Evolutionary conservation across 1,140 invertebrate genomes (phyloP), one percentile per base, ranked within the genome.

Genomic region (Drosophila mojavensis): DNA sequence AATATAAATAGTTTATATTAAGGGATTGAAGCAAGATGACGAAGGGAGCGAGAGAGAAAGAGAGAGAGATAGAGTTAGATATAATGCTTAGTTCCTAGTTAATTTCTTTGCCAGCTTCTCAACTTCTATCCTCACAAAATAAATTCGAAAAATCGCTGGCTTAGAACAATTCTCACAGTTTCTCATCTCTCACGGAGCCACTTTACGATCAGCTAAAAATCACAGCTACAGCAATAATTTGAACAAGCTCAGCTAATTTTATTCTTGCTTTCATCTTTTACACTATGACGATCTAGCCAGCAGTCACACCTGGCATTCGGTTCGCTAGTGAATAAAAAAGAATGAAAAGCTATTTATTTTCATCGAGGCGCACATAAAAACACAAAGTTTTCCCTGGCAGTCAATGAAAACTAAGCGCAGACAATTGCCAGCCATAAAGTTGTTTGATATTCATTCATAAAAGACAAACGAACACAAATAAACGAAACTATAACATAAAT

Each of bases 131-230:
- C 28, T 63, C 58, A 26, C 58, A 63, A 15, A 5, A 20, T 50
- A 13, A 11, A 41, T 24, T 24, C 45, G 5, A n/a, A 41, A n/a
- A 5, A 45, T 3, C 43, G 15, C 30, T 41, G 11, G 24, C 24
- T 26, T 2, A 50, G 60, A 70, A 66, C n/a, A 65, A 58, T 53
- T 72, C 59, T 50, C 24, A 56, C 20, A 58, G 39, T 30, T 33
- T 17, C 9, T 26, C n/a, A 20, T n/a, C 9, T 17, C 11, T 20
- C 20, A 26, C 28, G 47, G 24, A n/a, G 7, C 4, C 20, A 20
- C 9, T 77, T 81, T 77, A 81, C 59, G 62, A 77, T 68, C 50
- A 73, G 60, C 67, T 72, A 77, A 77, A 78, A 73, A 51, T 79
- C 75, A 64, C 72, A 80, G 53, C 13, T 39, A 17, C 53, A 10